phyloP scores from a whole-genome alignment of 2,888 invertebrate genomes.

The Philopedon plagiatum region DNA sequence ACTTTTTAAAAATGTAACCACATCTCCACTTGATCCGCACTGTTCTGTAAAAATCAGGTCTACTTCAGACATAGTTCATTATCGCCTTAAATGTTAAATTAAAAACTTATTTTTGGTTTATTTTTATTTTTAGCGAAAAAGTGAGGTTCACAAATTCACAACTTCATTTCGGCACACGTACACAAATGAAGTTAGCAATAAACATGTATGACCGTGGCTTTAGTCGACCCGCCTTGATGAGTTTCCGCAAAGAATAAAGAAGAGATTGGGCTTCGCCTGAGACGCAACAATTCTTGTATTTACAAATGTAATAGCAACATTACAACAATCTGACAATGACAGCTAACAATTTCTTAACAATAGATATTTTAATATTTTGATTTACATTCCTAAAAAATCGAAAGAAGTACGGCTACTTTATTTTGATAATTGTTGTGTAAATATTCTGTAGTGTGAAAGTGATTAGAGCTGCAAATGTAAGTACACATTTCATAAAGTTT shows the following conservation, averaged over 20 bases:
- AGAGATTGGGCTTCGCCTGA: no score
- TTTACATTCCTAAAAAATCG: background rate
- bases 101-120: no score
- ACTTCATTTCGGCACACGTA: background rate
- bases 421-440: background rate
- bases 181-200: conserved; percentile 2
- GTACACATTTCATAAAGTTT: background rate
- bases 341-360: background rate
- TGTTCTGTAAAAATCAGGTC: conserved; percentile 56
- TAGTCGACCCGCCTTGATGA: no score
- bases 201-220: no score
- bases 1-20: conserved; percentile 51
- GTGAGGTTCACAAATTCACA: background rate
- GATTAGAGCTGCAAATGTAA: background rate
- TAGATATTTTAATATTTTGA: background rate
- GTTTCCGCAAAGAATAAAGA: no score
- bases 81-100: background rate
- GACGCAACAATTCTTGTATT: no score
- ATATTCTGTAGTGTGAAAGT: background rate
- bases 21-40: conserved; percentile 55
- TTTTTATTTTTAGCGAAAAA: background rate
- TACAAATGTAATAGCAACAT: background rate
- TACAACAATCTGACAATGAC: background rate
- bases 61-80: conserved; percentile 28
- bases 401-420: background rate